Conservation (phyloP, 2,797 vertebrate species). For the Phoeniculus purpureus region DNA sequence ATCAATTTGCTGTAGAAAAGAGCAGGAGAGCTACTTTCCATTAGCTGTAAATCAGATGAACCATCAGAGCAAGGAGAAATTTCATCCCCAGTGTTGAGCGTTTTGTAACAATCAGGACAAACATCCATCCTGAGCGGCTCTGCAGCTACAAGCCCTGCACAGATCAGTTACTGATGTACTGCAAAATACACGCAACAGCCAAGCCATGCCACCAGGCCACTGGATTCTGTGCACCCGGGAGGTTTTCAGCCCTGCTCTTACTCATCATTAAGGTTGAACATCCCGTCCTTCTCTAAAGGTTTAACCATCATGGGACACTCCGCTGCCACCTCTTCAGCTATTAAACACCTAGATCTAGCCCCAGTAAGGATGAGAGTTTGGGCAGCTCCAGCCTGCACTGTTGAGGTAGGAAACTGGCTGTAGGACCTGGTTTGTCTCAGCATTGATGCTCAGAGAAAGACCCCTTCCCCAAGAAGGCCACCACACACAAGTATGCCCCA, state of each 20-base stretch:
- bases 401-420: fast-evolving
- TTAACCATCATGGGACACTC: not conserved
- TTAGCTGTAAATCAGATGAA: constrained; percentile 24
- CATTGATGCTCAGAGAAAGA: not conserved
- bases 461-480: not conserved
- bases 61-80: constrained; percentile 47
- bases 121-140: constrained; percentile 34
- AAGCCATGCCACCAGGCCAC: constrained; percentile 6
- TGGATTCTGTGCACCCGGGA: constrained; percentile 45
- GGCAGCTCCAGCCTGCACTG: not conserved
- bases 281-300: not conserved
- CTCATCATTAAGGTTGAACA: constrained; percentile 27
- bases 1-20: constrained; percentile 20
- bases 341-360: not conserved
- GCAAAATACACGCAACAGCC: constrained; percentile 42
- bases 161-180: constrained; percentile 54
- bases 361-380: not conserved
- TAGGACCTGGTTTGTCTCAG: not conserved
- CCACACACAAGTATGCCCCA: not conserved
- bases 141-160: constrained; percentile 38
- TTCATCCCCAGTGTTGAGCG: constrained; percentile 31
- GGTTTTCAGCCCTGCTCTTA: constrained; percentile 25
- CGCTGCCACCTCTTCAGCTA: not conserved
- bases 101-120: constrained; percentile 49
- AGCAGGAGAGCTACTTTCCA: constrained; percentile 5